Conservation (phyloP, 1,140 invertebrate species). For the Manduca sexta region DNA sequence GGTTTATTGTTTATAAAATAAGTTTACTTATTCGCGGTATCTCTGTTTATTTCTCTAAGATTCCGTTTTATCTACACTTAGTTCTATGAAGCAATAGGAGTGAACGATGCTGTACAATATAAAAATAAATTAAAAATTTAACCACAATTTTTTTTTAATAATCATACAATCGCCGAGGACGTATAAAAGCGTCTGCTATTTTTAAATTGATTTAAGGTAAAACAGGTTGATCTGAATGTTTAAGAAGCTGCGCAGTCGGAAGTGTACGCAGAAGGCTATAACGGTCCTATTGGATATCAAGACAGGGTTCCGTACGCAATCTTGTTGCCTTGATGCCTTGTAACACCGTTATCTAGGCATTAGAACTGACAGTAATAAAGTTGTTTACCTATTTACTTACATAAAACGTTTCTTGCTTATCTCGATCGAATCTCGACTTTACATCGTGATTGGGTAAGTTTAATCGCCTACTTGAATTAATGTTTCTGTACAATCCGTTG, state of each 20-base stretch:
- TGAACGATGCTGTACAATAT: too few species aligned
- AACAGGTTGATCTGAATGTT: not conserved
- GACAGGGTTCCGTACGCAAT: conserved; percentile 20
- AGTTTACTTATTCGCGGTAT: too few species aligned
- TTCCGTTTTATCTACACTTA: too few species aligned
- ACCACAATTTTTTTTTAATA: too few species aligned
- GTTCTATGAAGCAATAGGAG: too few species aligned
- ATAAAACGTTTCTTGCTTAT: not conserved
- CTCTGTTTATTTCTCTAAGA: too few species aligned
- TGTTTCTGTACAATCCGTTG: too few species aligned
- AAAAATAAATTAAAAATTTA: too few species aligned
- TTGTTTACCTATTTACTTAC: conserved; percentile 20
- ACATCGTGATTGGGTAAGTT: too few species aligned
- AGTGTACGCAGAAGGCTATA: conserved; percentile 35
- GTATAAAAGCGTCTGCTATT: not conserved
- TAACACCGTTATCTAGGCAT: conserved; percentile 20
- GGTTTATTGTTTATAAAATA: too few species aligned
- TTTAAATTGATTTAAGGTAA: not conserved
- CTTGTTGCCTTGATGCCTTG: conserved; percentile 19
- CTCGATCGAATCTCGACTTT: not conserved
- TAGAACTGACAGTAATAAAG: conserved; percentile 14
- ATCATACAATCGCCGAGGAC: too few species aligned
- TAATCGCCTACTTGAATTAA: too few species aligned
- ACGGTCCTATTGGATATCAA: conserved; percentile 32
- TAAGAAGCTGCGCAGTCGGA: conserved; percentile 23